These are phyloP conservation scores for Euwallacea similis DNA, from an alignment of 1,140 invertebrate genomes.

Conservation along the genomic window DNA sequence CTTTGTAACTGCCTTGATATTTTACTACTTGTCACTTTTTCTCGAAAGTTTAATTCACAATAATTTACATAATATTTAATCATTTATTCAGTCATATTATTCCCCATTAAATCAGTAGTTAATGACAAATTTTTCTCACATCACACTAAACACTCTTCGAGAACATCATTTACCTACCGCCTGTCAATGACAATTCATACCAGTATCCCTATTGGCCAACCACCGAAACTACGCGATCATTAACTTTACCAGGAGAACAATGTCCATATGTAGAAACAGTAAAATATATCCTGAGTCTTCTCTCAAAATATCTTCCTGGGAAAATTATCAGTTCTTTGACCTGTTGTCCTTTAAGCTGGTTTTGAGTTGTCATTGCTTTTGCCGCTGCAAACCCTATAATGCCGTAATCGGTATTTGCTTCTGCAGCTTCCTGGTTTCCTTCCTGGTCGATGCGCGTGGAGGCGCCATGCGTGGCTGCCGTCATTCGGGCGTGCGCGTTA, in stretches of 20 bases:
- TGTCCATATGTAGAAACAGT: not conserved
- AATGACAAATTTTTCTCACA: not conserved
- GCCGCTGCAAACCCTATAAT: too few species aligned
- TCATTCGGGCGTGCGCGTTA: constrained; percentile 91
- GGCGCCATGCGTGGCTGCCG: constrained; percentile 96
- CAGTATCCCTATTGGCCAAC: too few species aligned
- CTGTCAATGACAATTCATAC: too few species aligned
- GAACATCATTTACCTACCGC: too few species aligned
- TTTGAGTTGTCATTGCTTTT: too few species aligned
- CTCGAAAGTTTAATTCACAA: not conserved
- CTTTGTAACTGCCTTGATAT: constrained; percentile 23
- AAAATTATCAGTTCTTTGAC: not conserved
- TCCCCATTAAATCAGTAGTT: not conserved
- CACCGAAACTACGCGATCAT: too few species aligned
- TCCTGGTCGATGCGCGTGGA: constrained; percentile 94
- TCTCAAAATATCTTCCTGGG: not conserved
- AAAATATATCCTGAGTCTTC: not conserved
- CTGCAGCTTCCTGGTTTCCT: constrained; percentile 91
- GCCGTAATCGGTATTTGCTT: constrained; percentile 3
- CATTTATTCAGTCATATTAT: constrained; percentile 7
- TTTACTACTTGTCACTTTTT: constrained; percentile 6
- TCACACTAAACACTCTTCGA: too few species aligned
- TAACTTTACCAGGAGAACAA: too few species aligned
- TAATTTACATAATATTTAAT: not conserved
- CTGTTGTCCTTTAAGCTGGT: too few species aligned